phyloP scores from a whole-genome alignment of 2,113 vertebrate species.

The Litocranius walleri region DNA sequence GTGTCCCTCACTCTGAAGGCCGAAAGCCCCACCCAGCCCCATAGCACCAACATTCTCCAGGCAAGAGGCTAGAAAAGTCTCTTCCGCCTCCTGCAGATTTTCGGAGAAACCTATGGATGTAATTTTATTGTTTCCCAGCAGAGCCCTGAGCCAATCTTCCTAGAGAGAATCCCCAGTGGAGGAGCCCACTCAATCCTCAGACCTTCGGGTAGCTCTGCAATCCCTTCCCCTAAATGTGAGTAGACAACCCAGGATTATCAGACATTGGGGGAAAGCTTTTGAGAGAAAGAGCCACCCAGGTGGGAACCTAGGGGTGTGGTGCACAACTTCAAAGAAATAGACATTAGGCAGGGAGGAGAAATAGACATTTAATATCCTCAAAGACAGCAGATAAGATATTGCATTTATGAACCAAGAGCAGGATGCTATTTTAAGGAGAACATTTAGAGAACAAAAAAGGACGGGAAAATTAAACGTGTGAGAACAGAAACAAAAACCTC shows the following conservation, averaged over 20 bases:
- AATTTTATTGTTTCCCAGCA: not conserved
- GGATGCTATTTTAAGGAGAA: constrained; percentile 38
- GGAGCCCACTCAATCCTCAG: not conserved
- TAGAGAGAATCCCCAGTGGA: not conserved
- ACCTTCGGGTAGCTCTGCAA: not conserved
- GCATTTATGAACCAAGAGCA: not conserved
- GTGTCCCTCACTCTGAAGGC: not conserved
- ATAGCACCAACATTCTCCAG: not conserved
- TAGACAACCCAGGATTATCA: too few species aligned
- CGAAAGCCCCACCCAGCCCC: not conserved
- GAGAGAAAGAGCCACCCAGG: not conserved
- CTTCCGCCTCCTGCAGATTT: not conserved
- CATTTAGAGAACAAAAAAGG: constrained; percentile 12
- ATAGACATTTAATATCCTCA: not conserved
- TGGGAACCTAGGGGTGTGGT: not conserved
- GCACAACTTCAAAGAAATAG: not conserved
- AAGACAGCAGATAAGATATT: not conserved
- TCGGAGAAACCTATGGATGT: not conserved
- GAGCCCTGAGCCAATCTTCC: not conserved
- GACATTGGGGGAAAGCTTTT: not conserved
- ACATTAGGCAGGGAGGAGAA: not conserved
- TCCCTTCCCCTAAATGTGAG: not conserved
- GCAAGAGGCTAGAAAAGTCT: not conserved
- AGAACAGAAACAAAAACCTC: constrained; percentile 5
- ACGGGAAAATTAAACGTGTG: not conserved